Conservation (phyloP, 2,797 vertebrate genomes). For the Pipistrellus nathusii region DNA sequence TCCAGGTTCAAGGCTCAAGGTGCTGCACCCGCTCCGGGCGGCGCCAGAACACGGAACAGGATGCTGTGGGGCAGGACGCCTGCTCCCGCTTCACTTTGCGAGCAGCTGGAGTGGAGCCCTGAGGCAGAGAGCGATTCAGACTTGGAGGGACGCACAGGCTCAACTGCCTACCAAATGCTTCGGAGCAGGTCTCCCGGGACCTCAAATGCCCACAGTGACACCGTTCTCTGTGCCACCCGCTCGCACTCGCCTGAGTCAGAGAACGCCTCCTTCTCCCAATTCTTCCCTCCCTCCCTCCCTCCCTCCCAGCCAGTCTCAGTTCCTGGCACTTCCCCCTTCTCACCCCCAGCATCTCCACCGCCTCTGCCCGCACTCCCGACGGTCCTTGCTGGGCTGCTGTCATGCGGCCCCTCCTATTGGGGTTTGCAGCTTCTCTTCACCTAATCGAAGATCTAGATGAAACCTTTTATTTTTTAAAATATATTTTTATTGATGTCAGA, state of each 20-base stretch:
- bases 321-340: background rate
- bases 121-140: background rate
- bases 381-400: background rate
- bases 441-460: too few relatives aligned
- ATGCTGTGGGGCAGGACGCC: background rate
- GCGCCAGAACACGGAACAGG: background rate
- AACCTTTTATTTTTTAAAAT: too few relatives aligned
- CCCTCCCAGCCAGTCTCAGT: background rate
- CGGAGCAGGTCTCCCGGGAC: background rate
- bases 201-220: background rate
- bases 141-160: background rate
- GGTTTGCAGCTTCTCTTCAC: background rate
- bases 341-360: accelerated
- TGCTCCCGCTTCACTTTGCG: background rate
- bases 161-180: background rate
- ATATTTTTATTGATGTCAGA: too few relatives aligned
- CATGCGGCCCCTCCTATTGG: background rate
- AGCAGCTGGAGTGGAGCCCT: background rate
- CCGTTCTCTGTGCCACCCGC: background rate
- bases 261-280: background rate
- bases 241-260: background rate
- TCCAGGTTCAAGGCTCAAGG: too few relatives aligned
- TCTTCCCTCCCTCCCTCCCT: background rate
- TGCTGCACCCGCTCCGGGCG: too few relatives aligned
- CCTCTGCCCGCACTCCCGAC: background rate